Percentiles rank a stretch among this genome's conserved stretches.
These are phyloP conservation scores for Strix occidentalis DNA, from an alignment of 2,797 vertebrate genomes.

Conservation along the genomic window DNA sequence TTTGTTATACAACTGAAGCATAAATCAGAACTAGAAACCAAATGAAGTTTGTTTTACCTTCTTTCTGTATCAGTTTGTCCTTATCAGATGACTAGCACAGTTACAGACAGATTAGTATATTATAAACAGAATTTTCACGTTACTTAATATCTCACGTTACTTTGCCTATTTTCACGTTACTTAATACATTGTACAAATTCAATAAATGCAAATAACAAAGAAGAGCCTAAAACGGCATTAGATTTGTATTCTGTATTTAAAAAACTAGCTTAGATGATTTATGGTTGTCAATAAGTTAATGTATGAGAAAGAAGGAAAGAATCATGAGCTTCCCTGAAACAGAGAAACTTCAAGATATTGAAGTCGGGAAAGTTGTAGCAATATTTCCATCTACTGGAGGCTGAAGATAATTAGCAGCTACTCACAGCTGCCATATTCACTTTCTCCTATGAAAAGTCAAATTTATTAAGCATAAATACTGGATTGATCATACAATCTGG, in stretches of 20 bases:
- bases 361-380: background rate
- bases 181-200: background rate
- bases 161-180: background rate
- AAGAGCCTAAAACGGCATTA: background rate
- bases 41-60: background rate
- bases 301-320: background rate
- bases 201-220: background rate
- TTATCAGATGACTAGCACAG: background rate
- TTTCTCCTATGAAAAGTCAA: background rate
- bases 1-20: background rate
- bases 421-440: background rate
- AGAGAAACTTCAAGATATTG: background rate
- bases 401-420: background rate
- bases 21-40: background rate
- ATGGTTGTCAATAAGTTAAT: background rate
- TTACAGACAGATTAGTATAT: background rate
- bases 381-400: slow-evolving; percentile 60
- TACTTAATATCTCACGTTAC: too few species aligned
- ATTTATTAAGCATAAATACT: background rate
- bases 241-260: background rate
- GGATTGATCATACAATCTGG: background rate
- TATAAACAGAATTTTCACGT: background rate
- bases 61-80: background rate
- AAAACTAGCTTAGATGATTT: background rate
- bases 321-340: background rate